Evolutionary conservation across 2,113 vertebrate genomes (phyloP).

Genomic region (Corvus hawaiiensis): DNA sequence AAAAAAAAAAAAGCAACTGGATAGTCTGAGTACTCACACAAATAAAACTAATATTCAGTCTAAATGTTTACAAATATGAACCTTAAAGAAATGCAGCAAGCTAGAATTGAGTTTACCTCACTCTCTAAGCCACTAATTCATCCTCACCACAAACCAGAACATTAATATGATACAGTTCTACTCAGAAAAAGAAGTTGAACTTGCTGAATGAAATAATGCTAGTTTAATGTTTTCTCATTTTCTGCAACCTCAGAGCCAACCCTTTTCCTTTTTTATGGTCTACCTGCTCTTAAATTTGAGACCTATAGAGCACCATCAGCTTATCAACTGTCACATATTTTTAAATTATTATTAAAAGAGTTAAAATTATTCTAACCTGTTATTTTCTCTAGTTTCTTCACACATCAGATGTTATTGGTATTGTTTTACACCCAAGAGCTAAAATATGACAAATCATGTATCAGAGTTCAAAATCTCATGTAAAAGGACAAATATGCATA

Average conservation of each 20-base stretch:
- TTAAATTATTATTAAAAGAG: not conserved
- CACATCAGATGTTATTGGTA: not conserved
- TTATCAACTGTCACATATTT: not conserved
- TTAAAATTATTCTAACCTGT: not conserved
- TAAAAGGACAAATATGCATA: not conserved
- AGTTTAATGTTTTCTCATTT: not conserved
- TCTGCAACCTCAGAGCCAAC: not conserved
- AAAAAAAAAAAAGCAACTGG: not conserved
- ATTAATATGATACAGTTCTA: not conserved
- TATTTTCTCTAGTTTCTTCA: not conserved
- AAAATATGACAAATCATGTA: not conserved
- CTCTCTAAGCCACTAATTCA: not conserved
- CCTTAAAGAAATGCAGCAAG: not conserved
- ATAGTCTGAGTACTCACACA: not conserved
- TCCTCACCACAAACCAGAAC: not conserved
- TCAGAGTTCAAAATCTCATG: not conserved
- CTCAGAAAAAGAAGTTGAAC: not conserved
- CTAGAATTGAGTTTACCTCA: not conserved
- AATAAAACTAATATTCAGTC: not conserved
- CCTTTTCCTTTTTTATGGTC: not conserved
- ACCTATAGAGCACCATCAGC: not conserved
- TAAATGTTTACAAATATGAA: not conserved
- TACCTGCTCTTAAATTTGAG: not conserved
- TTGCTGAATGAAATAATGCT: not conserved
- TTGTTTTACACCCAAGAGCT: not conserved